Conservation (phyloP, 2,113 vertebrate species). For the Alligator sinensis region DNA sequence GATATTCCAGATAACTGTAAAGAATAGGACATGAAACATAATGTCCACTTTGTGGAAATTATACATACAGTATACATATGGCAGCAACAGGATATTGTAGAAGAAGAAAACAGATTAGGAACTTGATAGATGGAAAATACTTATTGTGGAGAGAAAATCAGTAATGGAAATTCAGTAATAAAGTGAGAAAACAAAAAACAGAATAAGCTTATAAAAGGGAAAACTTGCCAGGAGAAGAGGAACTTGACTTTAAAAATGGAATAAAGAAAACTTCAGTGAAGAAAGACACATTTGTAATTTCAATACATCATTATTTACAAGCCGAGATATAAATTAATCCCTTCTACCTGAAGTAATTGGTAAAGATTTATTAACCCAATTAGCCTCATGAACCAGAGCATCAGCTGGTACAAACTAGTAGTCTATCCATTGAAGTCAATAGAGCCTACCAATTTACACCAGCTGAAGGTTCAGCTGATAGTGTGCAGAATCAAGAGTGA, state of each 20-base stretch:
- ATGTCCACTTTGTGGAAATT: not conserved
- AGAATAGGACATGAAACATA: not conserved
- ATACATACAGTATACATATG: not conserved
- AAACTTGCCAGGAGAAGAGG: not conserved
- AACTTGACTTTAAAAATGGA: not conserved
- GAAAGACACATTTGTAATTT: not conserved
- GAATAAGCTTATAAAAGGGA: not conserved
- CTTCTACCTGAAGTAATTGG: slow-evolving; percentile 3
- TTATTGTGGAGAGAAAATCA: not conserved
- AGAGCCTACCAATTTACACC: slow-evolving; percentile 22
- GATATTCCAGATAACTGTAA: not conserved
- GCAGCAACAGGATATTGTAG: not conserved
- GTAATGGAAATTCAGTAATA: not conserved
- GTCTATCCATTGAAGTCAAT: slow-evolving; percentile 10
- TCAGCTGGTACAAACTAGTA: slow-evolving; percentile 40
- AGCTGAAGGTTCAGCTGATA: slow-evolving; percentile 30
- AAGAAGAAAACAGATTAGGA: slow-evolving; percentile 2
- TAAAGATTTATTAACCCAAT: slow-evolving; percentile 44
- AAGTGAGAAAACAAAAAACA: not conserved
- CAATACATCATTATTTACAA: not conserved
- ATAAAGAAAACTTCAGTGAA: not conserved
- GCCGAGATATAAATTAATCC: not conserved
- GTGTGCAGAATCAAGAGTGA: not conserved
- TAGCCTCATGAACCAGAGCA: slow-evolving; percentile 39
- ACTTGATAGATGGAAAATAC: not conserved